phyloP scores from a whole-genome alignment of 2,797 vertebrate genomes.

The Cyclura pinguis region DNA sequence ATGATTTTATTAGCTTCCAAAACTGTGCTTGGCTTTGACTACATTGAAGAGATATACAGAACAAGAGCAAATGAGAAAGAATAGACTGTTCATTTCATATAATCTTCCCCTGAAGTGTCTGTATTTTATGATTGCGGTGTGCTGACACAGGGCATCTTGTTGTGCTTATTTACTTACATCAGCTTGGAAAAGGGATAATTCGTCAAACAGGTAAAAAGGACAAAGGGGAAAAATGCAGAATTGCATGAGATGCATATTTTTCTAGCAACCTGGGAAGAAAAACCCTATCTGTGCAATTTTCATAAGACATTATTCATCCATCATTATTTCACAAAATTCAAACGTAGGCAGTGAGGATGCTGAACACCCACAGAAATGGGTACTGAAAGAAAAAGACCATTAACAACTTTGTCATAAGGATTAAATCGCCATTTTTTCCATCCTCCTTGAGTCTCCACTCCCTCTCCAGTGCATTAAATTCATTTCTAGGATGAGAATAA shows the following conservation, averaged over 20 bases:
- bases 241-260: slow-evolving; percentile 19
- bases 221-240: slow-evolving; percentile 11
- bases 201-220: slow-evolving; percentile 25
- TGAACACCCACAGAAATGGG: background rate
- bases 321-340: background rate
- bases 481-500: background rate
- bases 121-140: background rate
- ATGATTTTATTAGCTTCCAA: slow-evolving; percentile 41
- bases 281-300: background rate
- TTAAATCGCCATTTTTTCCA: background rate
- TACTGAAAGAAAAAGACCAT: slow-evolving; percentile 6
- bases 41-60: slow-evolving; percentile 30
- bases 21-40: slow-evolving; percentile 16
- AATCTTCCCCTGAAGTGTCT: slow-evolving; percentile 32
- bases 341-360: background rate
- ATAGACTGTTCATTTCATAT: background rate
- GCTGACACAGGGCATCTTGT: slow-evolving; percentile 36
- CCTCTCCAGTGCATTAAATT: background rate
- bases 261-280: background rate
- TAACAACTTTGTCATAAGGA: fast-evolving
- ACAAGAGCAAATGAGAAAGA: slow-evolving; percentile 39
- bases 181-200: slow-evolving; percentile 17
- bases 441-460: background rate
- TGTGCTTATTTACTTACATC: slow-evolving; percentile 44
- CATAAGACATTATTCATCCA: slow-evolving; percentile 22